phyloP scores from a whole-genome alignment of 2,888 invertebrate species.

The Coremacera marginata region DNA sequence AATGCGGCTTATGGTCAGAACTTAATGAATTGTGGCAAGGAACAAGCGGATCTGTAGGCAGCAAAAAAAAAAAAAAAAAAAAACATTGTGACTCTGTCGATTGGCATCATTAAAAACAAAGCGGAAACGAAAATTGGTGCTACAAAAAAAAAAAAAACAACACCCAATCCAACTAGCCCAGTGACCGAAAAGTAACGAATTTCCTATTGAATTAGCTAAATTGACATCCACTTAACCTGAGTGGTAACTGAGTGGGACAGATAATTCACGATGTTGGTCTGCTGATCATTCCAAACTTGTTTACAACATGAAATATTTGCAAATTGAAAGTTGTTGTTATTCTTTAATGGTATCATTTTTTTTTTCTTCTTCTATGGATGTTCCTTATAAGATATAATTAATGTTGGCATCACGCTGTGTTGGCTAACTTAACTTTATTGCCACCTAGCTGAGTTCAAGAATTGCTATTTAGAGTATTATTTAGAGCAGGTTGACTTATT shows the following conservation, averaged over 20 bases:
- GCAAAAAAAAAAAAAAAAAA: not conserved
- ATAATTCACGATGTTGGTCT: not conserved
- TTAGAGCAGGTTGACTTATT: too few species aligned
- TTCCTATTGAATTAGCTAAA: slow-evolving; percentile 29
- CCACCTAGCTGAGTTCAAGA: too few species aligned
- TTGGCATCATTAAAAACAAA: slow-evolving; percentile 19
- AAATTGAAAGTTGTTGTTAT: too few species aligned
- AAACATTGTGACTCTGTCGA: slow-evolving; percentile 13
- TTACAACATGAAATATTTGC: too few species aligned
- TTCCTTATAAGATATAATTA: not conserved
- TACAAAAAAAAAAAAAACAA: not conserved
- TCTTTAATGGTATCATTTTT: too few species aligned
- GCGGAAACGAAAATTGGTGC: not conserved
- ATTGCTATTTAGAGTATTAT: too few species aligned
- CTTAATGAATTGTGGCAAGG: slow-evolving; percentile 56
- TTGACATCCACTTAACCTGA: slow-evolving; percentile 32
- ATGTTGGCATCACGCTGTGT: not conserved
- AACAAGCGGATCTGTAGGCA: not conserved
- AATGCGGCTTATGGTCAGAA: slow-evolving; percentile 56
- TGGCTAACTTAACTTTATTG: not conserved
- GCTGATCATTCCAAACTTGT: not conserved
- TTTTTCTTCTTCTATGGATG: too few species aligned
- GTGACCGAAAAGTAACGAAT: not conserved
- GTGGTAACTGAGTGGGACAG: slow-evolving; percentile 12
- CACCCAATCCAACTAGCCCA: not conserved